A percentile compares a stretch with the other conserved stretches of the same genome.
These are phyloP conservation scores for Lepidocyrtoides sp. DNA, from an alignment of 2,888 invertebrate species.

Conservation along the genomic window DNA sequence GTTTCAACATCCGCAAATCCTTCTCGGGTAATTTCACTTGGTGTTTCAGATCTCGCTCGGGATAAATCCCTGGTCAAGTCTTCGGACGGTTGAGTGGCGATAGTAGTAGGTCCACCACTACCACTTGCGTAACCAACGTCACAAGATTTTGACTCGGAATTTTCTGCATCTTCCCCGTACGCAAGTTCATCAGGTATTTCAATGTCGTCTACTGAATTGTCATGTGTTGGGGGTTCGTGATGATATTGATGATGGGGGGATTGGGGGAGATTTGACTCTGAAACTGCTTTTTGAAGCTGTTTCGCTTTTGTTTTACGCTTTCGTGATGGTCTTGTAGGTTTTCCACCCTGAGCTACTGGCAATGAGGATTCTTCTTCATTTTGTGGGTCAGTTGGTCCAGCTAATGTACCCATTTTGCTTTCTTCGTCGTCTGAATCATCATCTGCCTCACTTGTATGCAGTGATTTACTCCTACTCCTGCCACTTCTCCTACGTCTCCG, in stretches of 20 bases:
- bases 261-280: constrained; percentile 21
- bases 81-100: constrained; percentile 15
- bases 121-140: constrained; percentile 69
- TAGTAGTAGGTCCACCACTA: not conserved
- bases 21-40: constrained; percentile 70
- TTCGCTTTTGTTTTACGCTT: constrained; percentile 62
- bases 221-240: constrained; percentile 14
- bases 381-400: not conserved
- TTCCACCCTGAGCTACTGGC: not conserved
- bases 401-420: not conserved
- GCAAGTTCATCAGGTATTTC: constrained; percentile 65
- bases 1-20: constrained; percentile 72
- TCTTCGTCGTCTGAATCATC: constrained; percentile 68
- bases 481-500: constrained; percentile 73
- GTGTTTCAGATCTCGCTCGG: constrained; percentile 67
- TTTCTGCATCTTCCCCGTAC: constrained; percentile 55
- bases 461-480: constrained; percentile 80
- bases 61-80: constrained; percentile 15
- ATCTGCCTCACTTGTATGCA: constrained; percentile 71
- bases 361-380: not conserved
- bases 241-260: not conserved
- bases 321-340: constrained; percentile 62
- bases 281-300: constrained; percentile 38
- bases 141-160: constrained; percentile 57
- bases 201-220: constrained; percentile 54